Evolutionary conservation across 2,888 invertebrate species (phyloP).

Genomic region (Cecidostiba fungosa): DNA sequence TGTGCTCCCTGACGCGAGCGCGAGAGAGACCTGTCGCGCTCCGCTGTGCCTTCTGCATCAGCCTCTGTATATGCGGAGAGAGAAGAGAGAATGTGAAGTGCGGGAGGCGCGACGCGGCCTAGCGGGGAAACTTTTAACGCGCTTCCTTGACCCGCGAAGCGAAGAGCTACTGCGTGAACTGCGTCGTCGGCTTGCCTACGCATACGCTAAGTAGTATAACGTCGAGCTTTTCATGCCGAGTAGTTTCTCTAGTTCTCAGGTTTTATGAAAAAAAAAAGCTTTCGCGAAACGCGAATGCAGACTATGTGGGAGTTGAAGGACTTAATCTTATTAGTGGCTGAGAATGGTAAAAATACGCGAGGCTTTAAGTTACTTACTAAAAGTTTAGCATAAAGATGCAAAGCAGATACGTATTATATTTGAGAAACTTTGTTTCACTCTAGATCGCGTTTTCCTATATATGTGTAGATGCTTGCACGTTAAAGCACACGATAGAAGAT

Average conservation of each 20-base stretch:
- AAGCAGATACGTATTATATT: too few relatives aligned
- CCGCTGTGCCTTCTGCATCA: background rate
- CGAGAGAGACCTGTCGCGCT: slow-evolving; percentile 14
- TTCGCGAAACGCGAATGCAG: background rate
- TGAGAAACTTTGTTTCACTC: too few relatives aligned
- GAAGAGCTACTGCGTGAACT: background rate
- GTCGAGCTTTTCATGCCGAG: slow-evolving; percentile 13
- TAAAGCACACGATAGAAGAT: too few relatives aligned
- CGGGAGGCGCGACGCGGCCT: background rate
- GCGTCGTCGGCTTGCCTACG: background rate
- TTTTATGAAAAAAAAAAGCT: background rate
- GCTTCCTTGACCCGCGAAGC: slow-evolving; percentile 35
- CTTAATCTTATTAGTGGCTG: background rate
- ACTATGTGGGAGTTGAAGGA: background rate
- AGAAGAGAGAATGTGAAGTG: background rate
- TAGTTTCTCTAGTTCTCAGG: slow-evolving; percentile 6
- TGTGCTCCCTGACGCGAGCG: slow-evolving; percentile 37
- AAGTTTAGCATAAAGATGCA: too few relatives aligned
- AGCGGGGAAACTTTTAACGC: slow-evolving; percentile 47
- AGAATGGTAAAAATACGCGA: background rate
- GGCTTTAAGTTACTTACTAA: too few relatives aligned
- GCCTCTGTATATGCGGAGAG: background rate
- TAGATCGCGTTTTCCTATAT: too few relatives aligned
- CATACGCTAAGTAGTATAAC: slow-evolving; percentile 8
- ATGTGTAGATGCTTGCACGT: too few relatives aligned